These are phyloP conservation scores for Aricia agestis DNA, from an alignment of 1,140 invertebrate species.

Conservation along the genomic window DNA sequence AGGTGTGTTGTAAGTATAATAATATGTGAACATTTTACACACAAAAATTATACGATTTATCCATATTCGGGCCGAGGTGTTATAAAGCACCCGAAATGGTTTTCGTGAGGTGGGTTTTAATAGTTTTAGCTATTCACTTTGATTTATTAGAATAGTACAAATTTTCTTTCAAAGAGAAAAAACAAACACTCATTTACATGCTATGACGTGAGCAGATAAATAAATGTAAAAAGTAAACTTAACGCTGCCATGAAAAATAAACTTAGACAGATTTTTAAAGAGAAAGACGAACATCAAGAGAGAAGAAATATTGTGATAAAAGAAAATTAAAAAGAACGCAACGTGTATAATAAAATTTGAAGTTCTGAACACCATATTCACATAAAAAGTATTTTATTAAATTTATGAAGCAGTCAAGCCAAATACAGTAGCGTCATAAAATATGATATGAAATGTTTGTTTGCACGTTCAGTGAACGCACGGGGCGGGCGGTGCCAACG, in stretches of 20 bases:
- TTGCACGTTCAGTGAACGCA: slow-evolving; percentile 18
- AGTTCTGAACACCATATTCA: no score
- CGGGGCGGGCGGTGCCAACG: slow-evolving; percentile 28
- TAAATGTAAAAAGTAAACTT: not conserved
- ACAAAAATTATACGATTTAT: slow-evolving; percentile 6
- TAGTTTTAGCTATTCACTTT: not conserved
- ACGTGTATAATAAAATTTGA: no score
- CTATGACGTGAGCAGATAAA: no score
- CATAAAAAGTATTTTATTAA: not conserved
- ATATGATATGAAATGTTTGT: slow-evolving; percentile 12
- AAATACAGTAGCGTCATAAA: not conserved
- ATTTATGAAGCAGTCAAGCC: not conserved
- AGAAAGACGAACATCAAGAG: no score
- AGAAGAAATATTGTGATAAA: no score
- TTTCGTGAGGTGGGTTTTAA: not conserved
- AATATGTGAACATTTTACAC: slow-evolving; percentile 5
- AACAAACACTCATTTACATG: no score
- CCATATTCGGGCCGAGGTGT: slow-evolving; percentile 5
- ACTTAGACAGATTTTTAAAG: not conserved
- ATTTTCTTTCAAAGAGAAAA: no score
- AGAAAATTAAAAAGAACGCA: no score
- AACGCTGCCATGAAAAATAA: no score
- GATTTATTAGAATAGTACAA: no score
- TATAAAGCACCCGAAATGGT: slow-evolving; percentile 8
- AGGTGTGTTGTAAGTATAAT: slow-evolving; percentile 11